A percentile compares a stretch with the other conserved stretches of the same genome.
Evolutionary conservation across 2,888 invertebrate genomes (phyloP).

Genomic region (Polyploca ridens): DNA sequence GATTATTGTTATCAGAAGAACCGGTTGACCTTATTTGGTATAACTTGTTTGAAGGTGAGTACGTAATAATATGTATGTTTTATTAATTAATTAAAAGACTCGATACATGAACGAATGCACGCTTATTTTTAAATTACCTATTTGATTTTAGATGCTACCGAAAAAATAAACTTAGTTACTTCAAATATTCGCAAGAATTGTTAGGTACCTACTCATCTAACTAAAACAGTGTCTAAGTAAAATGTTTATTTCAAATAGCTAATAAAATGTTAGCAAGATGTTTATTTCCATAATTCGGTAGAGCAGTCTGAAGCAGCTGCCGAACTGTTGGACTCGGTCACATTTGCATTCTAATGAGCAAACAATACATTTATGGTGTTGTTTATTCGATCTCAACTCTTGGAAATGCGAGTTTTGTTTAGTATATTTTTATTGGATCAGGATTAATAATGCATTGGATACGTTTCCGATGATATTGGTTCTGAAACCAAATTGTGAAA

Average conservation of each 20-base stretch:
- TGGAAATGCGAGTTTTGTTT: too few species aligned
- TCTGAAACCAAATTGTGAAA: too few species aligned
- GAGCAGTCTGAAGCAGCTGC: neutral
- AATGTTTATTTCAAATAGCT: slow-evolving; percentile 14
- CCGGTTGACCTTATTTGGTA: neutral
- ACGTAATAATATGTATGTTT: neutral
- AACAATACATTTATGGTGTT: neutral
- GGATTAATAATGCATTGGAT: too few species aligned
- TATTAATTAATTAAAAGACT: too few species aligned
- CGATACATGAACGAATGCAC: too few species aligned
- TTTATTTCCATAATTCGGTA: slow-evolving; percentile 25
- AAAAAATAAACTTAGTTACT: too few species aligned
- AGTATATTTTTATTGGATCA: too few species aligned
- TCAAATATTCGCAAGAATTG: too few species aligned
- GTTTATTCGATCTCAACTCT: neutral
- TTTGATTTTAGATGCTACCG: too few species aligned
- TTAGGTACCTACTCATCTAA: neutral
- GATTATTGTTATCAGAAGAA: neutral
- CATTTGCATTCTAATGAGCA: slow-evolving; percentile 8
- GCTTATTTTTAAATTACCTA: too few species aligned
- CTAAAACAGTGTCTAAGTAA: neutral
- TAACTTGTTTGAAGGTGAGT: neutral
- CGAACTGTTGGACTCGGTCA: slow-evolving; percentile 3
- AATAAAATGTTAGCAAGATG: slow-evolving; percentile 24
- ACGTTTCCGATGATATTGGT: too few species aligned